A percentile compares a stretch with the other conserved stretches of the same genome.
Evolutionary conservation across 2,888 invertebrate genomes (phyloP).

Genomic region (Agrotis exclamationis): DNA sequence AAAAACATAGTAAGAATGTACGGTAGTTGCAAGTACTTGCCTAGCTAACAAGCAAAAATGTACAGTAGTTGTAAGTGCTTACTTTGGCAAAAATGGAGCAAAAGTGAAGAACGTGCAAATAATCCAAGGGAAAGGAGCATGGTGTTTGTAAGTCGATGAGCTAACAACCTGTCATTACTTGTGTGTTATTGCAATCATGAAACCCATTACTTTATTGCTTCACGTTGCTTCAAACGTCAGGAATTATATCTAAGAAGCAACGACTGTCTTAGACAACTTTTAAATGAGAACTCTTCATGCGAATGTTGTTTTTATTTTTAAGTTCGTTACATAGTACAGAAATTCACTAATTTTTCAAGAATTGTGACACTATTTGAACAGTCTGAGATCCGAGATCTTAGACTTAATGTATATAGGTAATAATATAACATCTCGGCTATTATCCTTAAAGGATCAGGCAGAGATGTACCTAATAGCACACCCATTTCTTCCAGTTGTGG

Average conservation of each 20-base stretch:
- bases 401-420: too few relatives aligned
- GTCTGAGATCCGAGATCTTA: too few relatives aligned
- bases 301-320: constrained; percentile 1
- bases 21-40: neutral
- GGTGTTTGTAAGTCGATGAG: constrained; percentile 40
- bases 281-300: constrained; percentile 33
- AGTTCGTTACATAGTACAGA: too few relatives aligned
- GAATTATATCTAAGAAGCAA: constrained; percentile 40
- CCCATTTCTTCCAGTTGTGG: too few relatives aligned
- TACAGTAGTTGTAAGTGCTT: neutral
- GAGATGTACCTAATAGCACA: too few relatives aligned
- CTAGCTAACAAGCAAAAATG: too few relatives aligned
- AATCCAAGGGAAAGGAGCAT: constrained; percentile 45
- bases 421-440: too few relatives aligned
- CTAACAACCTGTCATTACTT: constrained; percentile 53
- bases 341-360: too few relatives aligned
- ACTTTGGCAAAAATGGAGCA: neutral
- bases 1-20: neutral
- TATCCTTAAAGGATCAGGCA: too few relatives aligned
- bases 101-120: constrained; percentile 42
- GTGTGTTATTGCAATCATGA: constrained; percentile 52
- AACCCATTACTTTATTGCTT: constrained; percentile 54
- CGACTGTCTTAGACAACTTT: constrained; percentile 9
- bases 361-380: too few relatives aligned
- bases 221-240: constrained; percentile 47